These are phyloP conservation scores for Drosophila dives DNA, from an alignment of 2,888 invertebrate genomes.

Conservation along the genomic window DNA sequence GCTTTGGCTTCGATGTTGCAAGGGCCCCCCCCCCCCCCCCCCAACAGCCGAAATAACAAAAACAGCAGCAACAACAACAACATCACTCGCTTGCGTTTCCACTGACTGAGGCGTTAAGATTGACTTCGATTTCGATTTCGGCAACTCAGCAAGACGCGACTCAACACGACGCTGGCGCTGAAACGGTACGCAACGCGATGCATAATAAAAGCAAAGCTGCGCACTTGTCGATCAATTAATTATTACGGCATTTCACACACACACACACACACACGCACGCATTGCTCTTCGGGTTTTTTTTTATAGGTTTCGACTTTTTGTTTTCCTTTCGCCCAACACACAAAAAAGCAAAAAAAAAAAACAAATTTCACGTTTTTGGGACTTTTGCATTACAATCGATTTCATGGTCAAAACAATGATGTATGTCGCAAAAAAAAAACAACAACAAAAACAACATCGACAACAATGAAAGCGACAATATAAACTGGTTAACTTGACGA, in stretches of 20 bases:
- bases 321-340: constrained; percentile 32
- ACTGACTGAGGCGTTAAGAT: constrained; percentile 41
- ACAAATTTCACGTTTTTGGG: constrained; percentile 59
- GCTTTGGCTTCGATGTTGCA: constrained; percentile 55
- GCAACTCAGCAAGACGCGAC: constrained; percentile 8
- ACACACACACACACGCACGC: constrained; percentile 13
- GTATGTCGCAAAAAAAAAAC: constrained; percentile 66
- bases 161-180: background rate
- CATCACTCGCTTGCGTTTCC: constrained; percentile 32
- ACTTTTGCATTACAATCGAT: constrained; percentile 77
- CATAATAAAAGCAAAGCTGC: constrained; percentile 72
- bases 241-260: constrained; percentile 70
- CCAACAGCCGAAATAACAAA: constrained; percentile 19
- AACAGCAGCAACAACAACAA: constrained; percentile 16
- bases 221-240: constrained; percentile 79
- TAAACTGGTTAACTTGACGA: constrained; percentile 71
- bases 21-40: constrained; percentile 52
- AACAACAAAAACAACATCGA: constrained; percentile 24
- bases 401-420: constrained; percentile 74
- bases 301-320: constrained; percentile 41
- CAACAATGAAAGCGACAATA: constrained; percentile 29
- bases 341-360: constrained; percentile 5
- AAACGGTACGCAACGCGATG: constrained; percentile 45
- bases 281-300: constrained; percentile 62
- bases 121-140: constrained; percentile 49